Evolutionary conservation across 2,797 vertebrate species (phyloP).

Genomic region (Spinus olivaceus): DNA sequence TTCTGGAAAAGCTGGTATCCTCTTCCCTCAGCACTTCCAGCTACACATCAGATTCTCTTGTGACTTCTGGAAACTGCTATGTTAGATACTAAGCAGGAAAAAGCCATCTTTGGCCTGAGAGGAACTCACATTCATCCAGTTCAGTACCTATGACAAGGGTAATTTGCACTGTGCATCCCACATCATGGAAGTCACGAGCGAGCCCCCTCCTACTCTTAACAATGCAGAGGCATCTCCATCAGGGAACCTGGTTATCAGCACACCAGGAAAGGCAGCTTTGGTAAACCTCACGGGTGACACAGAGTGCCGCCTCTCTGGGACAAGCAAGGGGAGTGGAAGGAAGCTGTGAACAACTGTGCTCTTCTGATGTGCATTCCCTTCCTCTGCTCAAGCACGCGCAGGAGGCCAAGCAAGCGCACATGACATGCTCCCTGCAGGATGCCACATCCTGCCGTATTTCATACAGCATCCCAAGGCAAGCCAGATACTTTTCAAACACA

Average conservation of each 20-base stretch:
- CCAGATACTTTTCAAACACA: not conserved
- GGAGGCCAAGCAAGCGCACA: not conserved
- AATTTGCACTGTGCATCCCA: not conserved
- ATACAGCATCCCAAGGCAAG: not conserved
- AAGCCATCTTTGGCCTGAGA: not conserved
- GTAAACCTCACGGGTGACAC: not conserved
- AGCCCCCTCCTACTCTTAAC: not conserved
- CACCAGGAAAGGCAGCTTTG: not conserved
- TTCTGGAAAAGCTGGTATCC: constrained; percentile 60
- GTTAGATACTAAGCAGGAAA: not conserved
- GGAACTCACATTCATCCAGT: not conserved
- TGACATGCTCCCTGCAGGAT: constrained; percentile 37
- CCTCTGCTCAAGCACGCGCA: not conserved
- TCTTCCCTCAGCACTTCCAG: constrained; percentile 32
- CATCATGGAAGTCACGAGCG: accelerated
- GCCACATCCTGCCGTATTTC: constrained; percentile 1
- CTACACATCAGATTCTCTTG: not conserved
- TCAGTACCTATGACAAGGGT: not conserved
- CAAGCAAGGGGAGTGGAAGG: not conserved
- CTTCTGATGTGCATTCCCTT: constrained; percentile 3
- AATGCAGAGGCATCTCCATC: not conserved
- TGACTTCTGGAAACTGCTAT: not conserved
- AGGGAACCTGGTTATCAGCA: not conserved
- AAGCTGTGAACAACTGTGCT: not conserved
- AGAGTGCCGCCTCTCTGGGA: not conserved